Percentiles rank a stretch among this genome's conserved stretches.
These are phyloP conservation scores for Machaerirhynchus nigripectus DNA, from an alignment of 2,113 vertebrate species.

Conservation along the genomic window DNA sequence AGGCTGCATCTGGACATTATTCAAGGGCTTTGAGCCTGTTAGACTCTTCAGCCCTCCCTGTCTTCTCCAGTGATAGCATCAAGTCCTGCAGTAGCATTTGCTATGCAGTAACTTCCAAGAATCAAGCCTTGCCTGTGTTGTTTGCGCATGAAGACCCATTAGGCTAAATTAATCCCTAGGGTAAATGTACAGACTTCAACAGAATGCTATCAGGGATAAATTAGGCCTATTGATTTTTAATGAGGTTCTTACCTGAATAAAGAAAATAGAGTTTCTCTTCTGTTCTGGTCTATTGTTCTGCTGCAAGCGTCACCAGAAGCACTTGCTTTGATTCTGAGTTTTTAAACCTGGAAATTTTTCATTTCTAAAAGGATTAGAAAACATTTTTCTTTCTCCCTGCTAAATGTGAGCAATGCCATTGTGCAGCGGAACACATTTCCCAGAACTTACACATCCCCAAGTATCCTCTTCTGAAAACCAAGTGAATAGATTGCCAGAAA, in stretches of 20 bases:
- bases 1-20: background rate
- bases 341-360: background rate
- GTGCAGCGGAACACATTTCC: background rate
- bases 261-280: slow-evolving; percentile 11
- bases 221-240: slow-evolving; percentile 54
- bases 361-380: background rate
- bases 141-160: slow-evolving; percentile 38
- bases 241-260: slow-evolving; percentile 38
- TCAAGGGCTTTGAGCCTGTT: slow-evolving; percentile 11
- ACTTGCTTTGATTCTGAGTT: background rate
- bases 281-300: background rate
- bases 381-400: background rate
- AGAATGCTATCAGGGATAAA: slow-evolving; percentile 38
- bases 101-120: background rate
- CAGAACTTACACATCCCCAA: background rate
- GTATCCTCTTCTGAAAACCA: background rate
- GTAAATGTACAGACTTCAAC: slow-evolving; percentile 7
- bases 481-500: background rate
- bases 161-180: slow-evolving; percentile 49
- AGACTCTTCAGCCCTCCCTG: background rate
- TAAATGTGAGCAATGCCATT: background rate
- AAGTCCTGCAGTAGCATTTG: background rate
- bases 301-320: background rate
- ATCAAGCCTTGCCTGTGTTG: background rate
- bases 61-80: background rate